A percentile compares a stretch with the other conserved stretches of the same genome.
Evolutionary conservation across 2,113 vertebrate species (phyloP).

Genomic region (Nothoprocta perdicaria): DNA sequence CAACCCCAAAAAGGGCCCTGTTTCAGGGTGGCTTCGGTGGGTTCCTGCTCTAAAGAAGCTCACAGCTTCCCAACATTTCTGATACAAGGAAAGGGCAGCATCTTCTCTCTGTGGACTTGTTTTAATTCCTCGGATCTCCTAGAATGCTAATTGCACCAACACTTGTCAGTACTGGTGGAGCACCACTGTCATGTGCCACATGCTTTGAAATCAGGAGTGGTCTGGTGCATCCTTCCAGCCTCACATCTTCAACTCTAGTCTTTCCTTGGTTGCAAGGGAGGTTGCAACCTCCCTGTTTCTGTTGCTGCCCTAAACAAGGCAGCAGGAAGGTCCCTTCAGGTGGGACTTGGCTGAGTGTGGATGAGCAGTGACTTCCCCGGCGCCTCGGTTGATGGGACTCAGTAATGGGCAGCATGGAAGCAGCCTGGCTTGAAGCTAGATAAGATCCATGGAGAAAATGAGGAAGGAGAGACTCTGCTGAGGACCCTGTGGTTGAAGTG

Average conservation of each 20-base stretch:
- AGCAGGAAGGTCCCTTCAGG: background rate
- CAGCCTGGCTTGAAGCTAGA: background rate
- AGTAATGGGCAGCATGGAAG: background rate
- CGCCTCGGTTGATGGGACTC: background rate
- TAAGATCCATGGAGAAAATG: background rate
- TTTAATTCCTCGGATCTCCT: background rate
- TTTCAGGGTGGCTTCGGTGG: background rate
- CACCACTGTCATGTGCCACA: background rate
- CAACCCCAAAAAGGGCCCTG: background rate
- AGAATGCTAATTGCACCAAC: constrained; percentile 23
- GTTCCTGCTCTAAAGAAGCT: background rate
- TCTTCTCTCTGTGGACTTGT: background rate
- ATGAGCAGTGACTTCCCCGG: background rate
- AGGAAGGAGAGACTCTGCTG: background rate
- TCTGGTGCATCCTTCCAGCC: background rate
- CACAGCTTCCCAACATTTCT: background rate
- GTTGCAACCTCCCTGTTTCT: background rate
- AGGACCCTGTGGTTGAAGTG: background rate
- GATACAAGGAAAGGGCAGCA: background rate
- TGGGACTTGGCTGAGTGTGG: background rate
- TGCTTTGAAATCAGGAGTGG: background rate
- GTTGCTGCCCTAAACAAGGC: background rate
- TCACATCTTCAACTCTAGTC: background rate
- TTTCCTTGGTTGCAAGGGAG: background rate
- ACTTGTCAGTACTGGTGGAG: background rate